phyloP scores from a whole-genome alignment of 2,113 vertebrate genomes.

The Patagioenas fasciata region DNA sequence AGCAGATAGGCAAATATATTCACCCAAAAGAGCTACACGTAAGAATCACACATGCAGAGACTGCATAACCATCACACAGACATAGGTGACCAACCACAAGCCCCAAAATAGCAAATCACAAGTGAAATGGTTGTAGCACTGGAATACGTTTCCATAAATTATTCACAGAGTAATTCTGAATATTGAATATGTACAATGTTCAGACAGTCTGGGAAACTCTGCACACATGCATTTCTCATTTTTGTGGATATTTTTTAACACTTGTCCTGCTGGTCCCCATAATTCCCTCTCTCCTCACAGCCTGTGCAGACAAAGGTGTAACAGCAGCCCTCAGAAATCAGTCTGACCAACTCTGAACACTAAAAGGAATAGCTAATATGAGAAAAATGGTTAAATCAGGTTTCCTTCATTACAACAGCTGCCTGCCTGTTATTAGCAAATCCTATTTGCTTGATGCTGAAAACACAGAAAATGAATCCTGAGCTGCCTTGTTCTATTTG shows the following conservation, averaged over 20 bases:
- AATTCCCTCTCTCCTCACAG: background rate
- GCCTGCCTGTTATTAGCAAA: background rate
- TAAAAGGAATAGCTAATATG: background rate
- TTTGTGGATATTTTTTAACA: background rate
- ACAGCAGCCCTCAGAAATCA: background rate
- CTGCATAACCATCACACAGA: background rate
- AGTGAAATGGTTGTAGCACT: background rate
- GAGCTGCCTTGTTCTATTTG: background rate
- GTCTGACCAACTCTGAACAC: background rate
- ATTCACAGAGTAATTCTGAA: constrained; percentile 32
- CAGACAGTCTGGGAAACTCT: background rate
- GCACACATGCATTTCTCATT: background rate
- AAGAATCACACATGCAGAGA: background rate
- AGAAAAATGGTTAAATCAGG: background rate
- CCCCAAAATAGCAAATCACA: background rate
- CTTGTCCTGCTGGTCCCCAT: background rate
- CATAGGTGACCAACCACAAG: background rate
- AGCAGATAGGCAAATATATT: constrained; percentile 1
- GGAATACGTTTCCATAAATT: constrained; percentile 30
- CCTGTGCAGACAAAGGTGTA: background rate
- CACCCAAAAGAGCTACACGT: background rate
- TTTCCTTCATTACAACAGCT: background rate
- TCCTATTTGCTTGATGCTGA: background rate
- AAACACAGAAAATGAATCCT: background rate
- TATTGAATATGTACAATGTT: background rate